These are phyloP conservation scores for Bruchidius siliquastri DNA, from an alignment of 2,888 invertebrate genomes.

Conservation along the genomic window DNA sequence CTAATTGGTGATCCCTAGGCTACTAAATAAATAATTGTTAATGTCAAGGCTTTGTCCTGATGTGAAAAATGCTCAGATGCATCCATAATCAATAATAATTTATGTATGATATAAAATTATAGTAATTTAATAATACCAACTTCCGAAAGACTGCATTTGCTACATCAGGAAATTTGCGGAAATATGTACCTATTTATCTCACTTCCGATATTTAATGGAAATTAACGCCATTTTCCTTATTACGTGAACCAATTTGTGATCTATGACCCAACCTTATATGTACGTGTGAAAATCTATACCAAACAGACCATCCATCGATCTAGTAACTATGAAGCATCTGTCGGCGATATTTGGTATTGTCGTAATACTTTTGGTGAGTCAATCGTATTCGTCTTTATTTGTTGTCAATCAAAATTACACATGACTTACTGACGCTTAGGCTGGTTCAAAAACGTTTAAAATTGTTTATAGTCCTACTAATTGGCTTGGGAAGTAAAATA, in stretches of 20 bases:
- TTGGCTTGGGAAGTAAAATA: too few species aligned
- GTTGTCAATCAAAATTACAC: too few species aligned
- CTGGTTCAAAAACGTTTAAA: too few species aligned
- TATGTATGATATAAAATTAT: not conserved
- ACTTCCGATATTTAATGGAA: not conserved
- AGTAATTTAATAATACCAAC: not conserved
- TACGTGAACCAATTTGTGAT: not conserved
- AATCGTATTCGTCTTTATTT: too few species aligned
- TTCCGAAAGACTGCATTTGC: not conserved
- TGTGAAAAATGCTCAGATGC: not conserved
- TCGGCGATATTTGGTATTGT: not conserved
- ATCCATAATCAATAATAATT: not conserved
- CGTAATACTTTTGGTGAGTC: not conserved
- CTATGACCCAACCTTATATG: not conserved
- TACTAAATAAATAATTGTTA: too few species aligned
- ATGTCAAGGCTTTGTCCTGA: too few species aligned
- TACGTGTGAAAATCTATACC: not conserved
- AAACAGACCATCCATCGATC: not conserved
- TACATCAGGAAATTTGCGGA: not conserved
- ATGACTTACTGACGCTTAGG: too few species aligned
- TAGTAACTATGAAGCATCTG: not conserved
- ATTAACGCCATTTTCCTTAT: not conserved
- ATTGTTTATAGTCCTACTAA: too few species aligned
- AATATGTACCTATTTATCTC: not conserved
- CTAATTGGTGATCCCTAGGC: too few species aligned